These are phyloP conservation scores for Characodon lateralis DNA, from an alignment of 2,797 vertebrate genomes.

Conservation along the genomic window DNA sequence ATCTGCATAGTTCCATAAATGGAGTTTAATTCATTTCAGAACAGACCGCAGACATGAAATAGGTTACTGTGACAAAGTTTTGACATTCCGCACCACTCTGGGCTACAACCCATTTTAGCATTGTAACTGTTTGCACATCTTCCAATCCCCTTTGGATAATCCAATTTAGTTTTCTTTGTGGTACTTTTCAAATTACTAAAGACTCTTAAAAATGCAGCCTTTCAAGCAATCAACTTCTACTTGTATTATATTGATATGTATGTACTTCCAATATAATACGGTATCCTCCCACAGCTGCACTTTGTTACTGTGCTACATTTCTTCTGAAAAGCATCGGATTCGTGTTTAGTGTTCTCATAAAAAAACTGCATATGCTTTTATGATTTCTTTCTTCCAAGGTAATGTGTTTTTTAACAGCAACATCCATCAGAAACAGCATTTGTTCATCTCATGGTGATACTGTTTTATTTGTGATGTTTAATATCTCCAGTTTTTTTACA, in stretches of 20 bases:
- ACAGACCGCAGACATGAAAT: too few relatives aligned
- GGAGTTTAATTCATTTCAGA: slow-evolving; percentile 32
- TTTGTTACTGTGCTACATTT: neutral
- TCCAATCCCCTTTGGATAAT: neutral
- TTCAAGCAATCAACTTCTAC: neutral
- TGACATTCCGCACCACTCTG: neutral
- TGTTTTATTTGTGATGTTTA: neutral
- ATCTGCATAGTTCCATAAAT: neutral
- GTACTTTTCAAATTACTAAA: neutral
- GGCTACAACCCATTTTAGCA: neutral
- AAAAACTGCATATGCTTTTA: slow-evolving; percentile 19
- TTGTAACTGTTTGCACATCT: neutral
- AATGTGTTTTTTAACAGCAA: slow-evolving; percentile 33
- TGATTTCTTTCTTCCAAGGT: slow-evolving; percentile 19
- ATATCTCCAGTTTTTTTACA: slow-evolving; percentile 3
- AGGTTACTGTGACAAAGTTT: neutral
- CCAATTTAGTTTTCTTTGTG: neutral
- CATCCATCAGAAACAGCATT: slow-evolving; percentile 32
- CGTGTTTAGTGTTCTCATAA: slow-evolving; percentile 25
- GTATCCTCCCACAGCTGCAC: neutral
- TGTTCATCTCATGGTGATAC: neutral
- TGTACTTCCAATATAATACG: neutral
- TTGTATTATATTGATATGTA: too few relatives aligned
- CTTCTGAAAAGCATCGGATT: slow-evolving; percentile 17
- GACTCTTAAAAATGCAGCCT: slow-evolving; percentile 4